phyloP scores from a whole-genome alignment of 30 jellyfish, hydroid and myxozoan genomes.

The Clytia hemisphaerica region DNA sequence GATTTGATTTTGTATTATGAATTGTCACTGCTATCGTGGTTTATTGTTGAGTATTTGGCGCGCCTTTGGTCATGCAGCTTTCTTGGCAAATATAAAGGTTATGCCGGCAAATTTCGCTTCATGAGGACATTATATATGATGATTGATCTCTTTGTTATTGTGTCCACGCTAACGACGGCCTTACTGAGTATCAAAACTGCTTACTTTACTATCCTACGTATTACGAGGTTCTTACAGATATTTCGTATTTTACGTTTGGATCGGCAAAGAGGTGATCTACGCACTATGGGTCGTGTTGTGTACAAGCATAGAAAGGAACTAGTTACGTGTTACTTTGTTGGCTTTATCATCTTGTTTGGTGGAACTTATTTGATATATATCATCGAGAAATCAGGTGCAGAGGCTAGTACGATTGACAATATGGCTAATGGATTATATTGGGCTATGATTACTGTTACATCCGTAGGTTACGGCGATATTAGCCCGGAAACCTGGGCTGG shows the following conservation, averaged over 20 bases:
- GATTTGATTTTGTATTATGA: conserved; percentile 10
- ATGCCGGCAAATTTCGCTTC: conserved; percentile 35
- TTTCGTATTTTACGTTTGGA: conserved; percentile 63
- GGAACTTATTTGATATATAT: conserved; percentile 58
- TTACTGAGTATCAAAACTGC: conserved; percentile 14
- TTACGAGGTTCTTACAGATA: conserved; percentile 25
- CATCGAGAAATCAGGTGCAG: conserved; percentile 19
- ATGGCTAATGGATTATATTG: conserved; percentile 83
- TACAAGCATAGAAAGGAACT: conserved; percentile 74
- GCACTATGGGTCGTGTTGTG: conserved; percentile 56
- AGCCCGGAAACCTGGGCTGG: conserved; percentile 92
- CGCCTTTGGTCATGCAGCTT: conserved; percentile 72
- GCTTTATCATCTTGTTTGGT: conserved; percentile 58
- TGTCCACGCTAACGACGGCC: conserved; percentile 4
- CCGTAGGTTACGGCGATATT: conserved; percentile 90
- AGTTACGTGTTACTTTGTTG: conserved; percentile 79
- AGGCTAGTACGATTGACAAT: conserved; percentile 65
- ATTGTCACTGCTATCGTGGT: background rate
- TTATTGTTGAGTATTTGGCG: conserved; percentile 28
- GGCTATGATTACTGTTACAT: conserved; percentile 67
- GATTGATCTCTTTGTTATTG: conserved; percentile 34
- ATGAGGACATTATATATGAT: conserved; percentile 54
- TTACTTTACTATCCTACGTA: background rate
- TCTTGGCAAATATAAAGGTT: conserved; percentile 47
- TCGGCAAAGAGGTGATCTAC: conserved; percentile 76